Conservation (phyloP, 2,113 vertebrate species). For the Cryptomyrus ogoouensis region DNA sequence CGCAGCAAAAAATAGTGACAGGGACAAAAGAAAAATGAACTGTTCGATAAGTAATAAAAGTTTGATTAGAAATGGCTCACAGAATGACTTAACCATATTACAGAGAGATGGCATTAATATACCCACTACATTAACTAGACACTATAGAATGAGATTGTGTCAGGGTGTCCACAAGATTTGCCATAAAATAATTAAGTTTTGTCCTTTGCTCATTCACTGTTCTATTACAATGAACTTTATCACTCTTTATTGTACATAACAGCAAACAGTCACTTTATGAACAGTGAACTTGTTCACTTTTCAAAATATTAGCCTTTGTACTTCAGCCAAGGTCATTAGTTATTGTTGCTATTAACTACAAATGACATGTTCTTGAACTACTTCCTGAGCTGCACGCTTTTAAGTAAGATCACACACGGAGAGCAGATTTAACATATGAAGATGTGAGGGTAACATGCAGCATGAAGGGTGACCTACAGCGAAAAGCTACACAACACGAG, state of each 20-base stretch:
- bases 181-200: slow-evolving; percentile 1
- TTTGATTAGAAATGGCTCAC: not conserved
- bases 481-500: not conserved
- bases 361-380: not conserved
- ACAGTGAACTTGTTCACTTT: not conserved
- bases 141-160: not conserved
- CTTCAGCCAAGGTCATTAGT: not conserved
- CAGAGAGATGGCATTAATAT: not conserved
- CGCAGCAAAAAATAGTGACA: not conserved
- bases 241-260: not conserved
- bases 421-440: not conserved
- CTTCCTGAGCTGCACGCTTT: not conserved
- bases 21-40: not conserved
- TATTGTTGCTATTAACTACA: not conserved
- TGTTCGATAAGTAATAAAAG: not conserved
- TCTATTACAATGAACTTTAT: not conserved
- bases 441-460: not conserved
- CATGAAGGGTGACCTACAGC: not conserved
- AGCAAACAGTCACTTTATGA: not conserved
- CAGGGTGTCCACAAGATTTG: not conserved
- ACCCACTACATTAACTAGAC: not conserved
- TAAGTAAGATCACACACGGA: not conserved
- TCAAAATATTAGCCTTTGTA: not conserved
- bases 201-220: slow-evolving; percentile 28
- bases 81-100: not conserved